These are phyloP conservation scores for Gandaritis pyraliata DNA, from an alignment of 2,888 invertebrate species.

Conservation along the genomic window DNA sequence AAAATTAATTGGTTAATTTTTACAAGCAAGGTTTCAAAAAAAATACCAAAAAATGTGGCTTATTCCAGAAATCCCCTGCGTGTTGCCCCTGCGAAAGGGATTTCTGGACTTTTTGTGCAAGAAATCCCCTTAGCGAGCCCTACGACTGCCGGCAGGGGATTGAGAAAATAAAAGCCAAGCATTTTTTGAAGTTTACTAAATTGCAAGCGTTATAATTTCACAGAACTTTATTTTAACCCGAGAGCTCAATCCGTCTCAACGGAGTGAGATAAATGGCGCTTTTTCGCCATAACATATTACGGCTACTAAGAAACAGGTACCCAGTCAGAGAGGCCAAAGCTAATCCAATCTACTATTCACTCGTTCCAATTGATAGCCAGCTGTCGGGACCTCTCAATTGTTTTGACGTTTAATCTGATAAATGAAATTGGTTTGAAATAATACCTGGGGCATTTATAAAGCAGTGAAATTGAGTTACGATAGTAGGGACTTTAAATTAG, in stretches of 20 bases:
- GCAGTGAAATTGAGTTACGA: constrained; percentile 18
- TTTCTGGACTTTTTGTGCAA: no score
- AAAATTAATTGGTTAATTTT: no score
- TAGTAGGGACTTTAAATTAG: constrained; percentile 16
- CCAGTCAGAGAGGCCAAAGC: constrained; percentile 35
- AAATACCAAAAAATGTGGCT: no score
- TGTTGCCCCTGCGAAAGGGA: no score
- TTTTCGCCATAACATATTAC: constrained; percentile 38
- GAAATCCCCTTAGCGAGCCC: no score
- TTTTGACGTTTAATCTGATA: constrained; percentile 38
- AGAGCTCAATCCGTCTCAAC: constrained; percentile 24
- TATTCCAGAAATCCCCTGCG: no score
- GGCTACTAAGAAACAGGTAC: constrained; percentile 43
- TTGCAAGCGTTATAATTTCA: not conserved
- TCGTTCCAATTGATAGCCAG: constrained; percentile 32
- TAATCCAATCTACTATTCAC: constrained; percentile 36
- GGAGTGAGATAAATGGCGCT: constrained; percentile 37
- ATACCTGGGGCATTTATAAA: constrained; percentile 15
- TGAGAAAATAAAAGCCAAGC: no score
- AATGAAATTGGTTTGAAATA: constrained; percentile 25
- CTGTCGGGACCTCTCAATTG: constrained; percentile 32
- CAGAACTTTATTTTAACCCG: not conserved
- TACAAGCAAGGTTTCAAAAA: no score
- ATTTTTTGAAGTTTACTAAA: no score
- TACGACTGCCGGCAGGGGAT: no score